Conservation (phyloP, 2,888 invertebrate species). For the Orchestes rusci region DNA sequence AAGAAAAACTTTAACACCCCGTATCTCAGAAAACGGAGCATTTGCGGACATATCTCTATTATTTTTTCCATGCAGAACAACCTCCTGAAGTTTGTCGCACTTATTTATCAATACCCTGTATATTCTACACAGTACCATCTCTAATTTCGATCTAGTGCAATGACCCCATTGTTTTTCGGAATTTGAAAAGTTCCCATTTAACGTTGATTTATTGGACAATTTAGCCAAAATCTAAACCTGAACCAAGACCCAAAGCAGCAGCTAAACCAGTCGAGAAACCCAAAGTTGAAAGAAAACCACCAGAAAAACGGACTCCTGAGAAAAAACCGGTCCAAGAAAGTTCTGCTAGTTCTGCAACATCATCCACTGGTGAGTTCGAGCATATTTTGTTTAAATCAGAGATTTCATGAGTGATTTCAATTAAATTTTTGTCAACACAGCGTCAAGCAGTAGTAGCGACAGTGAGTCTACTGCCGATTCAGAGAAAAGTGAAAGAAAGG, state of each 20-base stretch:
- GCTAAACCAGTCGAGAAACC: slow-evolving; percentile 38
- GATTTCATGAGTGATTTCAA: not conserved
- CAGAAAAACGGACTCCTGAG: slow-evolving; percentile 33
- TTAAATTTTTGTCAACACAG: not conserved
- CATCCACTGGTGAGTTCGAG: slow-evolving; percentile 33
- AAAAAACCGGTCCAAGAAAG: slow-evolving; percentile 31
- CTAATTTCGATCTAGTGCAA: too few species aligned
- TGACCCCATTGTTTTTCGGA: too few species aligned
- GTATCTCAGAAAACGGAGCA: too few species aligned
- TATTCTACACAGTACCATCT: too few species aligned
- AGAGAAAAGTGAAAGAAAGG: slow-evolving; percentile 28
- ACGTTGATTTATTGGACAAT: too few species aligned
- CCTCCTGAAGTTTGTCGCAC: too few species aligned
- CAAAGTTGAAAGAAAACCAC: slow-evolving; percentile 32
- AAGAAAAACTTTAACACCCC: too few species aligned
- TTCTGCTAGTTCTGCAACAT: slow-evolving; percentile 43
- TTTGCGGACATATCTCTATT: too few species aligned
- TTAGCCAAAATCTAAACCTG: slow-evolving; percentile 35
- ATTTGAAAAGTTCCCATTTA: too few species aligned
- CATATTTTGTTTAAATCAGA: not conserved
- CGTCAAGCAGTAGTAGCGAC: slow-evolving; percentile 35
- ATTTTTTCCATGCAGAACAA: too few species aligned
- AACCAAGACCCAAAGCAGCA: slow-evolving; percentile 43
- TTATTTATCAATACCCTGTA: too few species aligned
- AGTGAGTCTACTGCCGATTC: slow-evolving; percentile 36